A percentile compares a stretch with the other conserved stretches of the same genome.
These are phyloP conservation scores for Aptenodytes patagonicus DNA, from an alignment of 2,113 vertebrate species.

Conservation along the genomic window DNA sequence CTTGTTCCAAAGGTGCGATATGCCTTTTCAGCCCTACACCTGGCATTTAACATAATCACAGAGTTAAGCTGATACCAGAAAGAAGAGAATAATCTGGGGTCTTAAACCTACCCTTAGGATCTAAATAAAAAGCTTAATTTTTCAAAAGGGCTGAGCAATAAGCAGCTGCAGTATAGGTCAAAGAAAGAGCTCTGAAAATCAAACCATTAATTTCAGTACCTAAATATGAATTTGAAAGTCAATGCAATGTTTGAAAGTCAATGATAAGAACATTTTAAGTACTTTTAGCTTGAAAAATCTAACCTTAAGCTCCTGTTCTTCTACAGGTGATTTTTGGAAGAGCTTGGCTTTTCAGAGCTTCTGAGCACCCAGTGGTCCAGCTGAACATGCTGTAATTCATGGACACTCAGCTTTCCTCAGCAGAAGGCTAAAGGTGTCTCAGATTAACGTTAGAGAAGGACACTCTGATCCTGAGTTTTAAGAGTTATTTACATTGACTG, in stretches of 20 bases:
- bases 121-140: background rate
- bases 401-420: background rate
- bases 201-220: background rate
- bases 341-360: background rate
- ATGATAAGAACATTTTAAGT: background rate
- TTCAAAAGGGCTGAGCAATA: background rate
- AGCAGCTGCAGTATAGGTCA: background rate
- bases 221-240: background rate
- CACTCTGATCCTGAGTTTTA: background rate
- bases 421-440: background rate
- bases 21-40: background rate
- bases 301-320: background rate
- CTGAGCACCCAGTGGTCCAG: background rate
- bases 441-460: background rate
- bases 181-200: background rate
- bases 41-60: background rate
- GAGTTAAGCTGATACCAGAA: background rate
- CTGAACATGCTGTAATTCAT: background rate
- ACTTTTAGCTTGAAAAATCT: background rate
- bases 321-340: background rate
- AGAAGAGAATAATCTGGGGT: background rate
- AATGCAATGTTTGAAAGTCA: background rate
- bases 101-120: background rate
- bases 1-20: background rate
- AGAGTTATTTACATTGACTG: background rate